Evolutionary conservation across 2,797 vertebrate species (phyloP).

Genomic region (Leptodactylus fallax): DNA sequence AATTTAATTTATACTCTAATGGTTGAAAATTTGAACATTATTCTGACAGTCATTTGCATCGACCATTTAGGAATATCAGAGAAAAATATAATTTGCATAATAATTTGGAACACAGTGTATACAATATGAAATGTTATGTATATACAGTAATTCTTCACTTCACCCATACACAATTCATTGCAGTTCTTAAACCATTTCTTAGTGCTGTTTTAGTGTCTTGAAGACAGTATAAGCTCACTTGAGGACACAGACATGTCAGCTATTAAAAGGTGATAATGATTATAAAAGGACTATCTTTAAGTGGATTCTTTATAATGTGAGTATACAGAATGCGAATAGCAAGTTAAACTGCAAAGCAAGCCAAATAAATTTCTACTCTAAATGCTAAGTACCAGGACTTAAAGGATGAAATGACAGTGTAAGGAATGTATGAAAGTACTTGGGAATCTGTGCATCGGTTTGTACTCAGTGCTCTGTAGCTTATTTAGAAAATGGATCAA

Average conservation of each 20-base stretch:
- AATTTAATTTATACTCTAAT: too few species aligned
- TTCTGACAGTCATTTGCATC: too few species aligned
- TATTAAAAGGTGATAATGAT: slow-evolving; percentile 46
- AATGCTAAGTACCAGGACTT: slow-evolving; percentile 64
- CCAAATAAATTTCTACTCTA: slow-evolving; percentile 63
- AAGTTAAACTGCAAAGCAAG: slow-evolving; percentile 51
- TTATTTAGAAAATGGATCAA: slow-evolving; percentile 63
- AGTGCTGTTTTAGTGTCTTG: slow-evolving; percentile 14
- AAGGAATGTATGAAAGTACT: slow-evolving; percentile 49
- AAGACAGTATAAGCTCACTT: slow-evolving; percentile 16
- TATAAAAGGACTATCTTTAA: slow-evolving; percentile 55
- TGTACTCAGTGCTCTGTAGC: slow-evolving; percentile 32
- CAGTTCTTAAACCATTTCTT: slow-evolving; percentile 16
- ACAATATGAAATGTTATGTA: neutral
- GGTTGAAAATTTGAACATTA: too few species aligned
- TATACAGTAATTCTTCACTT: slow-evolving; percentile 3
- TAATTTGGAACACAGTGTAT: neutral
- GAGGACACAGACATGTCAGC: slow-evolving; percentile 33
- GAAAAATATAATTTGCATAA: neutral
- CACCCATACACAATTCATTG: neutral
- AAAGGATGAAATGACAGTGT: slow-evolving; percentile 60
- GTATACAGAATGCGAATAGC: slow-evolving; percentile 57
- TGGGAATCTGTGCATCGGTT: slow-evolving; percentile 43
- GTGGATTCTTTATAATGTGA: slow-evolving; percentile 53
- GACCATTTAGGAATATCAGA: neutral